These are phyloP conservation scores for Centrocercus urophasianus DNA, from an alignment of 2,113 vertebrate species.

Conservation along the genomic window DNA sequence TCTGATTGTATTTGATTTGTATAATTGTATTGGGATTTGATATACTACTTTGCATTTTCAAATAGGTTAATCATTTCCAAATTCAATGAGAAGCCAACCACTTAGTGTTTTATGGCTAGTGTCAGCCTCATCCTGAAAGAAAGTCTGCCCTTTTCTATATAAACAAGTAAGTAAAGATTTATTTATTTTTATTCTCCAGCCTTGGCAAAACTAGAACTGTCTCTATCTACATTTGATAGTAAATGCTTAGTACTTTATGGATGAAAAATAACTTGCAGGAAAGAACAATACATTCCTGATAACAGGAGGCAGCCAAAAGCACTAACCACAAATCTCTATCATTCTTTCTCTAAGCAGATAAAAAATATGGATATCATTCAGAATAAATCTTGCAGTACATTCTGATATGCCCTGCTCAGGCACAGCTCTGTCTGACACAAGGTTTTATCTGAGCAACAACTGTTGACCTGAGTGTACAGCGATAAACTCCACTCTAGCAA, in stretches of 20 bases:
- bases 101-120: not conserved
- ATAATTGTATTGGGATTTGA: not conserved
- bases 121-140: not conserved
- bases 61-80: not conserved
- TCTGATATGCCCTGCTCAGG: not conserved
- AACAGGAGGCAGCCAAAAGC: not conserved
- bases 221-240: not conserved
- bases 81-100: not conserved
- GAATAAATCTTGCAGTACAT: not conserved
- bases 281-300: not conserved
- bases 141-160: not conserved
- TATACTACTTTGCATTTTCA: not conserved
- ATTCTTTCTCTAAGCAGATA: not conserved
- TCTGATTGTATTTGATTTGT: too few relatives aligned
- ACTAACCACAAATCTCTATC: not conserved
- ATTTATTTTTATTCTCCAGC: conserved; percentile 5
- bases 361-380: not conserved
- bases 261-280: not conserved
- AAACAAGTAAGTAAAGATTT: not conserved
- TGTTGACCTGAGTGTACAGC: not conserved
- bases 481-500: not conserved
- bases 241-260: not conserved
- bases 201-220: not conserved
- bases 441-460: not conserved
- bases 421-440: not conserved